These are phyloP conservation scores for Melanerpes formicivorus DNA, from an alignment of 2,113 vertebrate genomes.

Conservation along the genomic window DNA sequence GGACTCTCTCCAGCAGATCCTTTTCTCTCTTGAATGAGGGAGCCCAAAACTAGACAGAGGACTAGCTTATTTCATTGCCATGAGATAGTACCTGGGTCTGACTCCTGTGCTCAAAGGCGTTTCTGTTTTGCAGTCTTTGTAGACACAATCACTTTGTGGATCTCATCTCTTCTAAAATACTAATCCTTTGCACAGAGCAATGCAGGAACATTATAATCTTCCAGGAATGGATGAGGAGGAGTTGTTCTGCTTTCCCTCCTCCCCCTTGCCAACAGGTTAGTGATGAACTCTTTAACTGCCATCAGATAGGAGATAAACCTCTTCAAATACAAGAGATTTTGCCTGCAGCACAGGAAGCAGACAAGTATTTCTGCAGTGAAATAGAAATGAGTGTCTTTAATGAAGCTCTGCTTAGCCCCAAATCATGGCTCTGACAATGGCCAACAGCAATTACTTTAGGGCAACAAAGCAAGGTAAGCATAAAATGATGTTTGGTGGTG, in stretches of 20 bases:
- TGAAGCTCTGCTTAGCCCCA: background rate
- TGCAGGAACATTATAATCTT: background rate
- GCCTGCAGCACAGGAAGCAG: background rate
- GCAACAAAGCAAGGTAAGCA: background rate
- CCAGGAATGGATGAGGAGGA: background rate
- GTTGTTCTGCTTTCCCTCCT: background rate
- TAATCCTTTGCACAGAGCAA: background rate
- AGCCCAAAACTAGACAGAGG: background rate
- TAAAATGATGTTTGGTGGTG: background rate
- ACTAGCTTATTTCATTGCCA: background rate
- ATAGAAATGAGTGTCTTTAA: background rate
- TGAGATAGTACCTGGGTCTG: background rate
- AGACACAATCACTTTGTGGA: background rate
- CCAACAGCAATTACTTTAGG: background rate
- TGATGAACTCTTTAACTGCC: background rate
- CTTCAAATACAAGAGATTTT: background rate
- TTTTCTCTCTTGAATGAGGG: too few species aligned
- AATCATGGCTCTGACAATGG: background rate
- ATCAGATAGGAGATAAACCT: background rate
- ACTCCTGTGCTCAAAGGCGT: background rate
- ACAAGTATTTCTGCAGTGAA: background rate
- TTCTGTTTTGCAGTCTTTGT: background rate
- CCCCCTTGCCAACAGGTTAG: background rate
- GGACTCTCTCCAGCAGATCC: too few species aligned
- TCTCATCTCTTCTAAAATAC: too few species aligned